Evolutionary conservation across 1,140 invertebrate genomes (phyloP), one percentile per base, ranked within the genome.

Genomic region (Chionoecetes opilio): DNA sequence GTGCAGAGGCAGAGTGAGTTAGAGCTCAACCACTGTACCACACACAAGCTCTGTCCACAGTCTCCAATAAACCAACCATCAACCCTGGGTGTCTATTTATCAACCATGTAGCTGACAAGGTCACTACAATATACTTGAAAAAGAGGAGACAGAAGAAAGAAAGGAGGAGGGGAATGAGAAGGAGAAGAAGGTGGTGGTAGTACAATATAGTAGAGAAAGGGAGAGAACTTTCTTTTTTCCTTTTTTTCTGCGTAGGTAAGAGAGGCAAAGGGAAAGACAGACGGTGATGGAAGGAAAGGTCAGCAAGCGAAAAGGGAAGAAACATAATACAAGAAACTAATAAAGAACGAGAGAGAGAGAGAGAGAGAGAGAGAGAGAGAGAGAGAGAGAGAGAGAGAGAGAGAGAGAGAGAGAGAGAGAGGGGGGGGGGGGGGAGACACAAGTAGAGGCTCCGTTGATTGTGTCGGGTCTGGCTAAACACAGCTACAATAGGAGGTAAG

Each of bases 391-490:
- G 46, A 53, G 46, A 53, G 46, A 53, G 46, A 53, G 46, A 53
- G 9, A 11, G 9, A 53, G 63, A n/a, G 26, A n/a, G 26, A 75
- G 63, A 75, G 26, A n/a, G 26, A 75, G 63, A 75, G 26, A n/a
- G 8, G n/a, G 26, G 37, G 11, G 37, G 21, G 35, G n/a, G 37
- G 6, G 34, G 2, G 41, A 41, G 37, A 41, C 29, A 17, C n/a
- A 32, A 90, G 53, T 53, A 53, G n/a, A 32, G 88, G 32, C 41
- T 29, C 53, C 32, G 85, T 34, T 86, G 85, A 86, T 86, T 86
- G 88, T 38, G 38, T 46, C 53, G 88, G n/a, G 88, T 3, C 38
- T 53, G 32, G 53, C 88, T 90, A 90, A 90, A 90, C 88, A 90
- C 38, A 29, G n/a, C 88, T 53, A 90, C 88, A 90, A 90, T 90